Base-by-base conservation (phyloP, 2,888 invertebrate species). In the Nomada flava region DNA sequence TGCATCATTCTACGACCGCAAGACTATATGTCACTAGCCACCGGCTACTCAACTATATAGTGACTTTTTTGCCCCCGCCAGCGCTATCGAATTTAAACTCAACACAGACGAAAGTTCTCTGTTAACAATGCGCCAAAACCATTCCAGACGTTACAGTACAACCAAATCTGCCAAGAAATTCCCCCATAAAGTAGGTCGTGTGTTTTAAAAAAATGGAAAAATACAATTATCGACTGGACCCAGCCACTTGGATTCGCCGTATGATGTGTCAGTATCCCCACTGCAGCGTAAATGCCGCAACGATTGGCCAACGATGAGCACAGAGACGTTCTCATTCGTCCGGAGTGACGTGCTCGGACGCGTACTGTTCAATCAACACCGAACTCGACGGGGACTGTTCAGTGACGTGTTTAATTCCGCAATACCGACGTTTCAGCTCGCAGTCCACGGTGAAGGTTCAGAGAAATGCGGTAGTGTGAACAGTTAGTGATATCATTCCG, bases 381-480 rank as follows among this genome's bases (percentile, higher is more conserved):
- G 60, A 60, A 60, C 63, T 59, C n/a, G 29, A 62, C n/a, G 52
- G 67, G 42, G 67, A 50, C 55, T 26, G 79, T 79, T 82, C 57
- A 78, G 84, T 89, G 89, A 89, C 89, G 89, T 64, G 78, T 86
- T 83, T 85, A 85, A 87, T 74, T 76, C 76, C 73, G 71, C 67
- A 72, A 63, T 72, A 76, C 68, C 79, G 86, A 73, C 71, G 65
- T 64, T 83, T 81, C 76, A 79, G 74, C 55, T 65, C 85, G 82
- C 86, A 90, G 86, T 88, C 76, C 72, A 77, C 78, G 83, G 55
- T 68, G 62, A 81, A 68, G 69, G 53, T 57, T 81, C 79, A 47
- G 29, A n/a, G 55, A 59, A 50, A 23, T 47, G 50, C 10, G 29
- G 10, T 2, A 47, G 86, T 67, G 57, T 10, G 13, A 29, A 62